A percentile compares a stretch with the other conserved stretches of the same genome.
phyloP scores from a whole-genome alignment of 2,888 invertebrate genomes.

The Pristionchus arcanus region DNA sequence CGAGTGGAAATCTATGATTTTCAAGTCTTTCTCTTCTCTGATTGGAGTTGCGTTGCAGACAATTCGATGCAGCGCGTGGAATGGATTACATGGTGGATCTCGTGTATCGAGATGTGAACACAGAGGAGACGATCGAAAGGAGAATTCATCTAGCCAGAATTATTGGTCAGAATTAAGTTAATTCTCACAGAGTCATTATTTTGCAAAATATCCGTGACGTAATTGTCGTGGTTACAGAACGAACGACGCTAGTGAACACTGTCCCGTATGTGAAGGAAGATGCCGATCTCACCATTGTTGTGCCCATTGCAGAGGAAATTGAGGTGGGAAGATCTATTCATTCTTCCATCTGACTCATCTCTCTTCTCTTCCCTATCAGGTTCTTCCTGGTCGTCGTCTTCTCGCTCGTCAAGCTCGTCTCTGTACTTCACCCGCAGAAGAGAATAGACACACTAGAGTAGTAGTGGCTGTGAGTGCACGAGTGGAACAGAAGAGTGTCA shows the following conservation, averaged over 20 bases:
- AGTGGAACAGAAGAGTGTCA: constrained; percentile 68
- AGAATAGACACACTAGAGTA: constrained; percentile 71
- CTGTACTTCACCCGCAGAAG: constrained; percentile 84
- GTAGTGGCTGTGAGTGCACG: constrained; percentile 70
- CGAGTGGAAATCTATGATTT: not conserved
- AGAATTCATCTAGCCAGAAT: constrained; percentile 89
- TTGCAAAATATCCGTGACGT: not conserved
- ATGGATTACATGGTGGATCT: constrained; percentile 89
- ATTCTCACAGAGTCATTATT: not conserved
- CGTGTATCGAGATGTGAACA: constrained; percentile 62
- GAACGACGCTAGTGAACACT: constrained; percentile 52
- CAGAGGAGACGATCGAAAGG: constrained; percentile 59
- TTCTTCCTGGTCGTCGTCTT: constrained; percentile 84
- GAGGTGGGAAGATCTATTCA: constrained; percentile 51
- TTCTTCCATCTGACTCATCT: not conserved
- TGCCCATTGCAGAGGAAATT: constrained; percentile 83
- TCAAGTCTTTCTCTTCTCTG: too few relatives aligned
- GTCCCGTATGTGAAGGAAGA: constrained; percentile 97
- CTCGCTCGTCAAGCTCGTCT: constrained; percentile 86
- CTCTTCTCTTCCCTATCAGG: too few relatives aligned
- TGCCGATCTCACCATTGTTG: constrained; percentile 87
- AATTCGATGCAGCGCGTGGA: constrained; percentile 89
- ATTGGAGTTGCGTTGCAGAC: constrained; percentile 67
- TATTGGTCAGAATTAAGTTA: constrained; percentile 85
- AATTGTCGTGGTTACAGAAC: not conserved